Evolutionary conservation across 2,113 vertebrate species (phyloP).

Genomic region (pig (Sus scrofa)): T2T-Sscrofa CM000824.6:190739501-190740000

Average conservation of each 20-base stretch:
- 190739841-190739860: background rate
- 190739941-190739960: background rate
- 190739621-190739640: background rate
- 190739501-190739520: background rate
- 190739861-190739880: background rate
- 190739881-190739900: background rate
- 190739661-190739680: background rate
- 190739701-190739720: background rate
- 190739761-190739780: background rate
- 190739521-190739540: background rate
- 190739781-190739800: background rate
- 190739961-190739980: background rate
- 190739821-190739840: background rate
- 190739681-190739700: background rate
- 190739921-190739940: background rate
- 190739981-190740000: background rate
- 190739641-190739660: background rate
- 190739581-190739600: background rate
- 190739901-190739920: background rate
- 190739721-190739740: background rate
- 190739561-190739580: background rate
- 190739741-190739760: background rate
- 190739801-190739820: background rate
- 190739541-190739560: background rate
- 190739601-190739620: background rate